Conservation (phyloP, 2,113 vertebrate species). For the Fulica atra region DNA sequence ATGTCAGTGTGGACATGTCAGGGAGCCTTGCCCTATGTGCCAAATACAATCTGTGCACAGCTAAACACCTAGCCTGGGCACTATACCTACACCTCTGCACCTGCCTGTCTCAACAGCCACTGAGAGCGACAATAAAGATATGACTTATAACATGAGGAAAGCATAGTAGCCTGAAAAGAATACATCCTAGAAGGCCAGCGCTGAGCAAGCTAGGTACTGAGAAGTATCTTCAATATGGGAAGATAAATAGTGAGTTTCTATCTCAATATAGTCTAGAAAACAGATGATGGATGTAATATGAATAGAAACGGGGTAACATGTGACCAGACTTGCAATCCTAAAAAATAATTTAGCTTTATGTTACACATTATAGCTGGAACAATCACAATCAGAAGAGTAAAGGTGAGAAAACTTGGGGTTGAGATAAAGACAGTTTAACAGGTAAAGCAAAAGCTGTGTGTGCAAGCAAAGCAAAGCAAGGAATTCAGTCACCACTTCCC, state of each 20-base stretch:
- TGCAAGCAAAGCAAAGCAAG: too few relatives aligned
- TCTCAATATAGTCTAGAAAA: not conserved
- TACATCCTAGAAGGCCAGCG: not conserved
- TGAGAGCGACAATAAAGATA: not conserved
- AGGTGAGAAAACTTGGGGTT: too few relatives aligned
- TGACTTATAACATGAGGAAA: not conserved
- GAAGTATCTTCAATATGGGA: not conserved
- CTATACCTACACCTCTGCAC: not conserved
- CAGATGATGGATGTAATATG: not conserved
- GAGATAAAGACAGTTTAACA: too few relatives aligned
- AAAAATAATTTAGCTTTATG: not conserved
- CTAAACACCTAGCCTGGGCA: not conserved
- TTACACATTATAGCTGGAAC: not conserved
- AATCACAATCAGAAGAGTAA: not conserved
- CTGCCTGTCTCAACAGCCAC: not conserved
- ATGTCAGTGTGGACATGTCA: not conserved
- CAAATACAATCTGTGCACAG: not conserved
- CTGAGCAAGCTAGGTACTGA: not conserved
- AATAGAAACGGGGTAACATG: not conserved
- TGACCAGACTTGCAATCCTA: not conserved
- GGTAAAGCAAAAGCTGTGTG: too few relatives aligned
- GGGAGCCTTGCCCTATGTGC: not conserved
- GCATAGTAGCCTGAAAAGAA: not conserved
- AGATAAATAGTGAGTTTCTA: not conserved
- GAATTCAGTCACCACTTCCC: too few relatives aligned